phyloP scores from a whole-genome alignment of 2,888 invertebrate genomes.

The Lissocephala sabroskyi region DNA sequence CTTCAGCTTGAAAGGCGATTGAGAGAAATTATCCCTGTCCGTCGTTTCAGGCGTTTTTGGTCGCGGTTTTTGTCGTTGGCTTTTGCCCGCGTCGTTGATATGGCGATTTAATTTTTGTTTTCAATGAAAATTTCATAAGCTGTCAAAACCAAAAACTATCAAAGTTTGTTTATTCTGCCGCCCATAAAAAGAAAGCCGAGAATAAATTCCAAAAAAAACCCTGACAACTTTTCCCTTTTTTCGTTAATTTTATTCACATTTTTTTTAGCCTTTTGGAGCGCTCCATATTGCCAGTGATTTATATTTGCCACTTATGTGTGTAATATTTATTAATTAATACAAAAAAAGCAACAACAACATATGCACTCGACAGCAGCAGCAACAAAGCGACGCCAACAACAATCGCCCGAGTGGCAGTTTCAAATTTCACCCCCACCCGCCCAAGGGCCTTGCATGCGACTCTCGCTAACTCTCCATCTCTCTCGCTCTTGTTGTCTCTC shows the following conservation, averaged over 20 bases:
- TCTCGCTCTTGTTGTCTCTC: no score
- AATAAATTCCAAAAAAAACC: background rate
- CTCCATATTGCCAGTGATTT: conserved; percentile 40
- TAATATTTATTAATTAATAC: conserved; percentile 49
- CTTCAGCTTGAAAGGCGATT: no score
- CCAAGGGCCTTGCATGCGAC: no score
- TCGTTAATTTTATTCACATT: background rate
- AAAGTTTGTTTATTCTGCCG: background rate
- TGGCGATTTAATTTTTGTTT: no score
- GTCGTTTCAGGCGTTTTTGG: no score
- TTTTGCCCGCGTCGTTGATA: no score
- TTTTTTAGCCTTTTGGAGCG: conserved; percentile 10
- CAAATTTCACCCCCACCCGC: background rate
- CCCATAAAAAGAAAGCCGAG: background rate
- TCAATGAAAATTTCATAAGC: conserved; percentile 2
- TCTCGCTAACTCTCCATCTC: no score
- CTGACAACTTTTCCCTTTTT: conserved; percentile 6
- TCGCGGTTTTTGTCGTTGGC: no score
- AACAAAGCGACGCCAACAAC: conserved; percentile 11
- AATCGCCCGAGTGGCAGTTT: background rate
- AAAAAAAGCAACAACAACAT: no score
- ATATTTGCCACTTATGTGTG: conserved; percentile 43
- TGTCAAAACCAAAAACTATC: conserved; percentile 29
- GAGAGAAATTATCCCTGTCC: no score
- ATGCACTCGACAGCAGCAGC: conserved; percentile 26